Evolutionary conservation across 2,797 vertebrate genomes (phyloP), one percentile per base, ranked within the genome.

Genomic region (Enteromius argenteus): DNA sequence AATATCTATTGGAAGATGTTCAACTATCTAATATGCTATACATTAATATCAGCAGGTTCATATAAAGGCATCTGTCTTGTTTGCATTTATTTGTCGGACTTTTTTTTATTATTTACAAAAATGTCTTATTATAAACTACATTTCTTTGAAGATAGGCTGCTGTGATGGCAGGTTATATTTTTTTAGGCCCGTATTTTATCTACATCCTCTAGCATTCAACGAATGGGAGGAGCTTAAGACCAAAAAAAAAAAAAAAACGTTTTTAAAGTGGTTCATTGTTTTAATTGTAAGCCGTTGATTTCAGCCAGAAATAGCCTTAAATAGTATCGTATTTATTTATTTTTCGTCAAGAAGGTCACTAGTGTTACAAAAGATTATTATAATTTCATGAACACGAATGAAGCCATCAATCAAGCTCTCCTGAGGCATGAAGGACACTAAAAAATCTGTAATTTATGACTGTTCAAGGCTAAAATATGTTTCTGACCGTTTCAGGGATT

Each of bases 401-500:
- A 39, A 68, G 53, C 78, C 37, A 80, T 67, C 77, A 51, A 5
- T 67, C 64, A 39, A 68, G 14, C 62, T 80, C 46, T 35, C 3
- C 10, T 2, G 17, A 78, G 78, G 64, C 49, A 21, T 44, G 39
- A 62, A 49, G 69, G 53, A 51, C 44, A 51, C 30, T 39, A 51
- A 56, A 80, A 56, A 81, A n/a, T 14, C 23, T 7, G 19, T 49
- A 27, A 64, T 64, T 37, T 74, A 64, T 81, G 32, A 32, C 53
- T 32, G 39, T 37, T 58, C 4, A 15, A 27, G 14, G 17, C 49
- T 15, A 27, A 83, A 83, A 39, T 27, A 37, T 74, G 60, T 75
- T 21, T n/a, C 4, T 83, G 60, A 30, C 23, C 64, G 4, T 84
- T 84, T 71, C 37, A 84, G 74, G 74, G 74, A 69, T 37, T 69